These are phyloP conservation scores for Pectinophora gossypiella DNA, from an alignment of 1,140 invertebrate genomes.

Conservation along the genomic window DNA sequence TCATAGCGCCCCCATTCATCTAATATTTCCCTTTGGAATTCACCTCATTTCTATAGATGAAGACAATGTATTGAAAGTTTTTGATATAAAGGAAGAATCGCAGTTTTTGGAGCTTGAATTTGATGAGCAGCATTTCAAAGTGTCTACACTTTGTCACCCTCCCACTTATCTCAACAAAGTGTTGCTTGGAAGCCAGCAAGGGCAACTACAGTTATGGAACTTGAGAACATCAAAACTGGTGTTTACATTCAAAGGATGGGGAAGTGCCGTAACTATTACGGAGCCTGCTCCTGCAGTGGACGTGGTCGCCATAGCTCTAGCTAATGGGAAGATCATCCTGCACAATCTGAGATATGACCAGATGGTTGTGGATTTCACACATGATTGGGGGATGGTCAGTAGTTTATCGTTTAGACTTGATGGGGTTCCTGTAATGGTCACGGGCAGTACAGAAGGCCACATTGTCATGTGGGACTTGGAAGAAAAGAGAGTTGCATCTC, in stretches of 20 bases:
- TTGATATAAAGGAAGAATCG: slow-evolving; percentile 88
- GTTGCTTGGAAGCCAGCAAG: slow-evolving; percentile 93
- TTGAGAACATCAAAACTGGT: slow-evolving; percentile 87
- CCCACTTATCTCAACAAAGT: slow-evolving; percentile 96
- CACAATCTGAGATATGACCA: slow-evolving; percentile 94
- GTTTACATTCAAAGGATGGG: slow-evolving; percentile 89
- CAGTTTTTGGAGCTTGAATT: slow-evolving; percentile 83
- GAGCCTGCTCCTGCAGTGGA: slow-evolving; percentile 93
- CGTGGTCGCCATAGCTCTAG: slow-evolving; percentile 91
- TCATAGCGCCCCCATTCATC: slow-evolving; percentile 83
- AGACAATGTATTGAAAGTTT: slow-evolving; percentile 85
- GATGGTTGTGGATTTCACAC: slow-evolving; percentile 89
- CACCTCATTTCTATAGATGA: slow-evolving; percentile 93
- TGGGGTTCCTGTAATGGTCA: slow-evolving; percentile 89
- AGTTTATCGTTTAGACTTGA: slow-evolving; percentile 92
- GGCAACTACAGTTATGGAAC: slow-evolving; percentile 94
- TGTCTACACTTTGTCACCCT: slow-evolving; percentile 90
- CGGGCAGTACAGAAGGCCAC: slow-evolving; percentile 86
- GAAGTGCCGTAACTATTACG: slow-evolving; percentile 80
- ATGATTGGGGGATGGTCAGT: slow-evolving; percentile 95
- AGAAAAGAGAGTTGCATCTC: slow-evolving; percentile 84
- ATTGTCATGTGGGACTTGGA: slow-evolving; percentile 97
- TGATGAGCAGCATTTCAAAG: slow-evolving; percentile 82
- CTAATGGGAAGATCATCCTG: slow-evolving; percentile 88
- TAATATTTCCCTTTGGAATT: slow-evolving; percentile 90